A percentile compares a stretch with the other conserved stretches of the same genome.
Evolutionary conservation across 2,113 vertebrate genomes (phyloP).

Genomic region (Psittacula cyanocephala): DNA sequence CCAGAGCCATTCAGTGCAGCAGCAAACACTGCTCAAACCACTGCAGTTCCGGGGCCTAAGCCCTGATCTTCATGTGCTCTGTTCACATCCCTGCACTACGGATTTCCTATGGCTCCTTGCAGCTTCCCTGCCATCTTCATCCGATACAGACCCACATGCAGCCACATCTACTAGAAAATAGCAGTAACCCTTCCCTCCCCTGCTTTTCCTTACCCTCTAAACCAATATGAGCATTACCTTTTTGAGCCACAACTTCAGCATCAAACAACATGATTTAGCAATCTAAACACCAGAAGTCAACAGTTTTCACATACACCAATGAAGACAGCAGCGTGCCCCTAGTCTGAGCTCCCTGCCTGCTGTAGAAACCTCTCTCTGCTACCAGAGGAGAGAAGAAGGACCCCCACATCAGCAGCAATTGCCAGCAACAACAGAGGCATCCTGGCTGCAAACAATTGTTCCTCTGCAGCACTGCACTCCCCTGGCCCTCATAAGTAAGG

Average conservation of each 20-base stretch:
- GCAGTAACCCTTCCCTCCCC: neutral
- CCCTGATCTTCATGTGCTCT: fast-evolving
- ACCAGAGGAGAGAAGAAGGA: neutral
- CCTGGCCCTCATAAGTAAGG: neutral
- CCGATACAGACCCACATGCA: fast-evolving
- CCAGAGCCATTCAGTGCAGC: fast-evolving
- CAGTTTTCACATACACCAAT: fast-evolving
- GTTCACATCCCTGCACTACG: neutral
- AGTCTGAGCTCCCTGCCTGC: neutral
- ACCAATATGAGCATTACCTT: fast-evolving
- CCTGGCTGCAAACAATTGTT: neutral
- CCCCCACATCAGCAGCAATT: neutral
- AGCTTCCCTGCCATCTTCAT: neutral
- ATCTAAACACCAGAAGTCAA: neutral
- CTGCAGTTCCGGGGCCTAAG: neutral
- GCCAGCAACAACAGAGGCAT: neutral
- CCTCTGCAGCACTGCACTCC: neutral
- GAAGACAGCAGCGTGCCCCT: neutral
- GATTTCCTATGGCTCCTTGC: fast-evolving
- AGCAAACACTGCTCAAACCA: neutral
- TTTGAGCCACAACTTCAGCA: neutral
- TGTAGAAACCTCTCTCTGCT: neutral
- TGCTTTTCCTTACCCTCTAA: neutral
- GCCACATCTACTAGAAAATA: neutral
- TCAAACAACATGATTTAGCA: neutral